Base-by-base conservation (phyloP, 2,113 vertebrate genomes). In the Nothocercus nigrocapillus region DNA sequence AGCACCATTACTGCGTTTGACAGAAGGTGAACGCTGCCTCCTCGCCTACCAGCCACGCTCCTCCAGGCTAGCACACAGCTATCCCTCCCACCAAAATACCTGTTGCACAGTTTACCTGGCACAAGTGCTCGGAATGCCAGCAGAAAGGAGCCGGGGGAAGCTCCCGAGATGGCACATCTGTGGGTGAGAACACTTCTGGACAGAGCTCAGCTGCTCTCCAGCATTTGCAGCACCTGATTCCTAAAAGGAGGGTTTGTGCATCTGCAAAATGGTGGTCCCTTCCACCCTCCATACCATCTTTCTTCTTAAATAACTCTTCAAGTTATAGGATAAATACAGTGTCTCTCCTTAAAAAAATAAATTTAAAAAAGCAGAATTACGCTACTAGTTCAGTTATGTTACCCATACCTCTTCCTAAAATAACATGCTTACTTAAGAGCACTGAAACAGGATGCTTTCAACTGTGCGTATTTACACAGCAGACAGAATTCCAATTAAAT, bases 401-500 rank as follows among this genome's bases (percentile, higher is more conserved):
- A 16, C 38, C 85, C 51, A 40, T 7, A 7, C 59, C 58, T 67
- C 73, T n/a, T 51, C 68, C 74, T n/a, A 21, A 45, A 82, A 62
- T 27, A 82, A 59, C 28, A 38, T 18, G 24, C 87, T 97, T 92
- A 82, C 76, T 95, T 93, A 66, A 96, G 79, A 96, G 79, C 68
- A 85, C 17, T 75, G 61, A 78, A 93, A 74, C 11, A 42, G 82
- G 74, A 92, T 36, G 24, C 38, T 85, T 93, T 95, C 94, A 93
- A 91, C 81, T 87, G 92, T 77, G 95, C 85, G 87, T 97, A 94
- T 96, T 97, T 96, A 86, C 51, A 78, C 69, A 85, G 20, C 3
- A 47, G 27, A 61, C n/a, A 93, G 44, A 90, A 94, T 87, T 89
- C 74, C 93, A 89, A 34, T 62, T 74, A 92, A 96, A 85, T 34